Evolutionary conservation across 2,113 vertebrate species (phyloP).

Genomic region (Daphoenositta chrysoptera): DNA sequence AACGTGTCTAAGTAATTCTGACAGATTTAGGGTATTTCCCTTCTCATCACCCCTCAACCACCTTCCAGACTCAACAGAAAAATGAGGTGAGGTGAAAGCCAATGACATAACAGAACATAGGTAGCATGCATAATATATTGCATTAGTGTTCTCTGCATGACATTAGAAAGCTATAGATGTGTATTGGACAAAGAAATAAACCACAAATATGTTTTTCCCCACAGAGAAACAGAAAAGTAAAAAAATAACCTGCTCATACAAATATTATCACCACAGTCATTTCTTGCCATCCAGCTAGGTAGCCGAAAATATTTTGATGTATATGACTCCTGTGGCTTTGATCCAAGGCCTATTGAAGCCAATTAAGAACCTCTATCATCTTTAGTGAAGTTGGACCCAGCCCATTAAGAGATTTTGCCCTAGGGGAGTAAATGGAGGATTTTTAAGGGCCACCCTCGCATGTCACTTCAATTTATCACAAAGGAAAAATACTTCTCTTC

Average conservation of each 20-base stretch:
- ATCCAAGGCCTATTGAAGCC: neutral
- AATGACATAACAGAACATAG: conserved; percentile 21
- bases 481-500: conserved; percentile 2
- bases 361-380: neutral
- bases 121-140: conserved; percentile 49
- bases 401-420: neutral
- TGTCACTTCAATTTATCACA: conserved; percentile 6
- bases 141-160: conserved; percentile 22
- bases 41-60: conserved; percentile 39
- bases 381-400: neutral
- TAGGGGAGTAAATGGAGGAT: neutral
- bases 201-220: neutral
- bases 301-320: neutral
- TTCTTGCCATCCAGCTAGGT: neutral
- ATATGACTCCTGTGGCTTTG: neutral
- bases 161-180: conserved; percentile 18
- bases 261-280: neutral
- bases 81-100: conserved; percentile 37
- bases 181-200: conserved; percentile 12
- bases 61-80: conserved; percentile 31
- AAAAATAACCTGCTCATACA: neutral
- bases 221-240: neutral
- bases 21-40: conserved; percentile 58
- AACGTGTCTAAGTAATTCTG: conserved; percentile 46
- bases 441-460: conserved; percentile 1